Conservation (phyloP, 1,140 invertebrate species). For the Drosophila truncata region DNA sequence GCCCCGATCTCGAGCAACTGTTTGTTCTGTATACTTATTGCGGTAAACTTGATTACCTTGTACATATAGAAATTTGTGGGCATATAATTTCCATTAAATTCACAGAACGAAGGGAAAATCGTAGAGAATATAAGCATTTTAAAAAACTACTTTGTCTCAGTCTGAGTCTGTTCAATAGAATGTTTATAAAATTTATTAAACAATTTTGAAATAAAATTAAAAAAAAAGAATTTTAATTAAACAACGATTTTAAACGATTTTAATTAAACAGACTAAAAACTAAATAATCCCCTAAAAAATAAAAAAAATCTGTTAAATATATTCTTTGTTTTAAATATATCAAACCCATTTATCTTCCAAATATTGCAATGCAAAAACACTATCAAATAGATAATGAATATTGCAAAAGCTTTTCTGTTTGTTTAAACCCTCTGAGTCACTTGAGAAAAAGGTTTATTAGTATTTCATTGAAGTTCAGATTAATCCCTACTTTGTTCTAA, state of each 20-base stretch:
- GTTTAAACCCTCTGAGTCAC: background rate
- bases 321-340: too few relatives aligned
- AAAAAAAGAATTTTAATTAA: background rate
- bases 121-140: background rate
- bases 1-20: slow-evolving; percentile 21
- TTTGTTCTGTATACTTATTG: slow-evolving; percentile 30
- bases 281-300: background rate
- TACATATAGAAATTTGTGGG: background rate
- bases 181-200: background rate
- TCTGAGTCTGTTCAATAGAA: background rate
- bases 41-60: slow-evolving; percentile 23
- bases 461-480: background rate
- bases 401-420: background rate
- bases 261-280: background rate
- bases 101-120: background rate
- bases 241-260: too few relatives aligned
- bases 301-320: too few relatives aligned
- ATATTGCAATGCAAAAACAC: too few relatives aligned
- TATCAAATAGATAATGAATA: background rate
- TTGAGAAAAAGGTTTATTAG: background rate
- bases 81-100: slow-evolving; percentile 12
- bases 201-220: background rate
- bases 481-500: background rate
- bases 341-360: too few relatives aligned
- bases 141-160: too few relatives aligned